phyloP scores from a whole-genome alignment of 2,888 invertebrate species.

The Drosophila paucipuncta region DNA sequence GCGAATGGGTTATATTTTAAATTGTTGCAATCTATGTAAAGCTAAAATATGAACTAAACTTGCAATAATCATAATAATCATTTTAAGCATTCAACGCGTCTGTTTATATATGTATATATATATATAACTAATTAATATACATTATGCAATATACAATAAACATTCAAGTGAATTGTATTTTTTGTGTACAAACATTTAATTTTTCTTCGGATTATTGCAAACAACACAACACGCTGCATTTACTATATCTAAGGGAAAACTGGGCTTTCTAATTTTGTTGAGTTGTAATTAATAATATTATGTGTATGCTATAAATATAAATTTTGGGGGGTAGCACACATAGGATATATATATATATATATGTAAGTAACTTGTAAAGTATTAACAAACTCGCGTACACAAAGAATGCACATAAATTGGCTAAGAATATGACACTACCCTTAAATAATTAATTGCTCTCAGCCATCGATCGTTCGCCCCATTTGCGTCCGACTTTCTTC shows the following conservation, averaged over 20 bases:
- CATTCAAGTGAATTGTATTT: conserved; percentile 26
- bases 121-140: conserved; percentile 56
- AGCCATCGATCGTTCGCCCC: conserved; percentile 8
- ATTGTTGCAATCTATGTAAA: conserved; percentile 62
- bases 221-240: conserved; percentile 43
- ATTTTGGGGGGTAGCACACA: not conserved
- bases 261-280: conserved; percentile 41
- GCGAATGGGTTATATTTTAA: conserved; percentile 52
- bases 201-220: conserved; percentile 36
- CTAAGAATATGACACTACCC: conserved; percentile 65
- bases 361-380: conserved; percentile 44
- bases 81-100: conserved; percentile 33
- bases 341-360: conserved; percentile 30
- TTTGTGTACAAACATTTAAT: conserved; percentile 41
- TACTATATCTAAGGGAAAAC: conserved; percentile 58
- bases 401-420: conserved; percentile 62
- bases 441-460: conserved; percentile 45
- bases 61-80: conserved; percentile 57
- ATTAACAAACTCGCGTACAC: conserved; percentile 56
- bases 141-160: conserved; percentile 11
- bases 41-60: conserved; percentile 57
- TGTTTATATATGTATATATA: conserved; percentile 17
- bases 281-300: conserved; percentile 11
- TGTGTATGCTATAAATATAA: conserved; percentile 31
- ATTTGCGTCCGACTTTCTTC: conserved; percentile 2